Conservation (phyloP, 2,113 vertebrate genomes). For the Micronisus gabar region DNA sequence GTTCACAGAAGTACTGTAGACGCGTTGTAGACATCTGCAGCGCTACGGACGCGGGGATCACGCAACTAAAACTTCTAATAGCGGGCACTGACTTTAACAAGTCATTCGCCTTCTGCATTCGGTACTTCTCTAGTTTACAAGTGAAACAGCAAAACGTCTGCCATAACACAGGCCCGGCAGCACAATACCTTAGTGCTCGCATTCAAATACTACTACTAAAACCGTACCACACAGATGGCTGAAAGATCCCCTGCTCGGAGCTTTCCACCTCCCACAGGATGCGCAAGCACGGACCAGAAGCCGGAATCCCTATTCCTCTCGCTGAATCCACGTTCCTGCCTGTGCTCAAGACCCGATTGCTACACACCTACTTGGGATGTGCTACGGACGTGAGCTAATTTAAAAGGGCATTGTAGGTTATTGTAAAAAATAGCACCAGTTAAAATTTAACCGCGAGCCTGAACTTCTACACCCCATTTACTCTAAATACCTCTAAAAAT, state of each 20-base stretch:
- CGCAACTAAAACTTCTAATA: not conserved
- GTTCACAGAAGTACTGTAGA: accelerated
- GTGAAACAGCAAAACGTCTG: not conserved
- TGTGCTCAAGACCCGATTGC: accelerated
- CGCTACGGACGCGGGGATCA: not conserved
- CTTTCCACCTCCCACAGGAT: accelerated
- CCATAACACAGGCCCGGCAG: accelerated
- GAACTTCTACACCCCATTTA: not conserved
- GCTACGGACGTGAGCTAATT: accelerated
- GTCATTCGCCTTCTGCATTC: accelerated
- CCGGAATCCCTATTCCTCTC: accelerated
- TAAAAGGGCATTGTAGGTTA: not conserved
- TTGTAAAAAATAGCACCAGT: not conserved
- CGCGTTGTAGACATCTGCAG: accelerated
- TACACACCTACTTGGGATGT: too few relatives aligned
- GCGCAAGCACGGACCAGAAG: not conserved
- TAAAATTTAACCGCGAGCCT: not conserved
- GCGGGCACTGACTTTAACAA: not conserved
- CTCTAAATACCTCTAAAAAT: not conserved
- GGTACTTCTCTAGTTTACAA: not conserved
- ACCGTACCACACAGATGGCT: accelerated
- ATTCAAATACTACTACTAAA: not conserved
- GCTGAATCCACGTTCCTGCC: accelerated
- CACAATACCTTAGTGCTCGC: not conserved
- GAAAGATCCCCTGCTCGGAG: not conserved